Percentiles rank a stretch among this genome's conserved stretches.
Conservation (phyloP, 2,113 vertebrate genomes). For the Muntiacus muntjak region DNA sequence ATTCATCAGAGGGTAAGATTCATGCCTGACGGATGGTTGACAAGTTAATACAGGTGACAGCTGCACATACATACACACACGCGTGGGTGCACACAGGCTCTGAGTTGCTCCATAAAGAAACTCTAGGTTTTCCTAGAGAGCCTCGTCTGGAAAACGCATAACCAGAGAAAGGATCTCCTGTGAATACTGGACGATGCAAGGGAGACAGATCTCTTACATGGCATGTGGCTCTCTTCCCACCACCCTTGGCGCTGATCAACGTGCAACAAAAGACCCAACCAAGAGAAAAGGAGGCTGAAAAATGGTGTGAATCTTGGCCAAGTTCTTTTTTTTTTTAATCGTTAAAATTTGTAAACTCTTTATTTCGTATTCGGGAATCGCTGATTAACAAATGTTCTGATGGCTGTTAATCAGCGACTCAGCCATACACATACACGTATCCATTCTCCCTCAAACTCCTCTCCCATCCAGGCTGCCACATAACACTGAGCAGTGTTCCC, state of each 20-base stretch:
- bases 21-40: neutral
- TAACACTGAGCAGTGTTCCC: neutral
- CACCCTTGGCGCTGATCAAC: neutral
- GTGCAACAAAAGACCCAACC: rapidly evolving
- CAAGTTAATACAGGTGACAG: neutral
- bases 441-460: neutral
- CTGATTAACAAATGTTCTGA: neutral
- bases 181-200: neutral
- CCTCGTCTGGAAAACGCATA: neutral
- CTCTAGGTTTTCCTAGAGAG: conserved; percentile 47
- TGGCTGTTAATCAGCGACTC: neutral
- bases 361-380: neutral
- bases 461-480: neutral
- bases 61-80: neutral
- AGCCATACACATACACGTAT: neutral
- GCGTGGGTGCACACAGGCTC: neutral
- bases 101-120: neutral
- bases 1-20: neutral
- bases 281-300: neutral
- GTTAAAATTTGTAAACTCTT: neutral
- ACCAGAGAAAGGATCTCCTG: neutral
- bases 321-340: neutral
- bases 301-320: neutral
- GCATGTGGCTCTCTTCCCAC: neutral
- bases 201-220: neutral